Evolutionary conservation across 2,113 vertebrate species (phyloP).

Genomic region (Meles meles): DNA sequence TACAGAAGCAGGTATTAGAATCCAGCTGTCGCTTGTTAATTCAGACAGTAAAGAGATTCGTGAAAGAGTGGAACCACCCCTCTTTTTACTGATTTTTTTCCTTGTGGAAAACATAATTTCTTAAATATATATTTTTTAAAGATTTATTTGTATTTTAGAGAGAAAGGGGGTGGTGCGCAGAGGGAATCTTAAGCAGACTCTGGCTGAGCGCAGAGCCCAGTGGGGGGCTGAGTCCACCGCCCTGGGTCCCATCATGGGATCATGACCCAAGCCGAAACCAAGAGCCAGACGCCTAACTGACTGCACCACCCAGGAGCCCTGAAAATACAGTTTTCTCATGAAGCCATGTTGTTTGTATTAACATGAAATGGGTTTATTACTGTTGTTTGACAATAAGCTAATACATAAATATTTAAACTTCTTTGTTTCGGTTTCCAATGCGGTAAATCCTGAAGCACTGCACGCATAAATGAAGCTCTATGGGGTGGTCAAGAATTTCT

Average conservation of each 20-base stretch:
- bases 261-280: not conserved
- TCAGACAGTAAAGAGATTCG: not conserved
- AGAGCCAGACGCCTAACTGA: not conserved
- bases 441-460: not conserved
- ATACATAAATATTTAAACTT: not conserved
- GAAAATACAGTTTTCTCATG: not conserved
- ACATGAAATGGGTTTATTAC: not conserved
- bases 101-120: not conserved
- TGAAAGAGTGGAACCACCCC: not conserved
- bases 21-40: not conserved
- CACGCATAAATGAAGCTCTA: not conserved
- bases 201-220: not conserved
- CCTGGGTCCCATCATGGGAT: not conserved
- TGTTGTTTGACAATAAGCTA: not conserved
- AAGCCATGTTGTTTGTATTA: not conserved
- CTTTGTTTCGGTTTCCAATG: not conserved
- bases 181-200: not conserved
- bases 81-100: not conserved
- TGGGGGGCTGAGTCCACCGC: not conserved
- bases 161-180: not conserved
- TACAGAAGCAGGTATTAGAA: not conserved
- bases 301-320: not conserved
- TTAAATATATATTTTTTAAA: not conserved
- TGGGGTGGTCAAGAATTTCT: not conserved
- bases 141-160: not conserved